Conservation (phyloP, 2,113 vertebrate species). For the Donacobius atricapilla region DNA sequence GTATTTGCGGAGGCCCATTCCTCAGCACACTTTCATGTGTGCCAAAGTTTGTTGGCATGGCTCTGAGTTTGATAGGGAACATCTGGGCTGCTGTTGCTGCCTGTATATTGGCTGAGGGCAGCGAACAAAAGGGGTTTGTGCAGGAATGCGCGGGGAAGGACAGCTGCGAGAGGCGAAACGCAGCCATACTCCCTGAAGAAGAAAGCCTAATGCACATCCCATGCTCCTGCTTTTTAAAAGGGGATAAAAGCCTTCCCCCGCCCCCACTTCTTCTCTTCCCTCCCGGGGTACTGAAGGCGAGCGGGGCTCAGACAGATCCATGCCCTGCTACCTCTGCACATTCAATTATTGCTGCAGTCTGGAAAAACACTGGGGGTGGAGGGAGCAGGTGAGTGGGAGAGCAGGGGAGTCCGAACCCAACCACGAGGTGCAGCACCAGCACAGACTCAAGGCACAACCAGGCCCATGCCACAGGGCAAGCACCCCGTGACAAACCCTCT, state of each 20-base stretch:
- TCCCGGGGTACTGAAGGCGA: background rate
- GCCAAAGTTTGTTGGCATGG: slow-evolving; percentile 81
- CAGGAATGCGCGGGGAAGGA: slow-evolving; percentile 45
- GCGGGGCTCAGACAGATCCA: background rate
- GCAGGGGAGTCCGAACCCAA: background rate
- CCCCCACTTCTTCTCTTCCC: background rate
- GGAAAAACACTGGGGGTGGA: background rate
- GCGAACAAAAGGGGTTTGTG: slow-evolving; percentile 78
- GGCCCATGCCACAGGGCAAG: fast-evolving
- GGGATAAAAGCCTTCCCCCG: background rate
- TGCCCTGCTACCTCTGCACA: background rate
- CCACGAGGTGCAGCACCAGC: background rate
- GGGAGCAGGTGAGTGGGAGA: background rate
- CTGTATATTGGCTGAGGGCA: slow-evolving; percentile 57
- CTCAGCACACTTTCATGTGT: slow-evolving; percentile 73
- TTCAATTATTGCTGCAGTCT: background rate
- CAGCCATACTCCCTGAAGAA: background rate
- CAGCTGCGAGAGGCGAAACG: background rate
- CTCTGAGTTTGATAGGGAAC: slow-evolving; percentile 81
- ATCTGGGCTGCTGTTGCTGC: slow-evolving; percentile 78
- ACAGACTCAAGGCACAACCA: fast-evolving
- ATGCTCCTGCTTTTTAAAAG: background rate
- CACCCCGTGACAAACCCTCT: background rate
- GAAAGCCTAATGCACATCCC: slow-evolving; percentile 47
- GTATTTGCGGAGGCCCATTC: slow-evolving; percentile 78